A percentile compares a stretch with the other conserved stretches of the same genome.
Conservation (phyloP, 64 coral and sea anemone species). For the Montipora cactus region DNA sequence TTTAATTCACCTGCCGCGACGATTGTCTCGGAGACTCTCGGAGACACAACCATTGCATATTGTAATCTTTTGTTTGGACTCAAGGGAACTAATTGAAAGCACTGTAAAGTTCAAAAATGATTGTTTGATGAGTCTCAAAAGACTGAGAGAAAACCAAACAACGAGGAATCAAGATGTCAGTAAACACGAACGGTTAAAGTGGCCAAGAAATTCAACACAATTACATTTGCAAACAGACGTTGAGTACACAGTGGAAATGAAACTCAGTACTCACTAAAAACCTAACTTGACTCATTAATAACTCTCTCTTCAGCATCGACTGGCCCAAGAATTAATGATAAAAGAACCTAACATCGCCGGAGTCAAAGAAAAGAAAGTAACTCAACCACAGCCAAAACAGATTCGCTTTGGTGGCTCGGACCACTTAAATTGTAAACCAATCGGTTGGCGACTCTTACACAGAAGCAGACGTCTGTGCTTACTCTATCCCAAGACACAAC, state of each 20-base stretch:
- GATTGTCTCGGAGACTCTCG: not conserved
- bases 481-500: not conserved
- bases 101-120: not conserved
- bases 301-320: not conserved
- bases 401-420: conserved; percentile 4
- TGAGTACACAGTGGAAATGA: not conserved
- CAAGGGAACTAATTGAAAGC: conserved; percentile 5
- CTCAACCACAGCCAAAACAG: not conserved
- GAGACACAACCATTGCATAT: not conserved
- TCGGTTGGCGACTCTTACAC: not conserved
- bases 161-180: not conserved
- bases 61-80: not conserved
- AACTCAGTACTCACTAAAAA: not conserved
- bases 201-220: not conserved
- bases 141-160: not conserved
- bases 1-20: not conserved
- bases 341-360: not conserved
- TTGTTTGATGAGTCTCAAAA: not conserved
- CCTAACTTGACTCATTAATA: not conserved
- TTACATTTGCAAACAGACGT: not conserved
- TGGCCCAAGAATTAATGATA: not conserved
- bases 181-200: not conserved
- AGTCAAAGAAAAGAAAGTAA: not conserved
- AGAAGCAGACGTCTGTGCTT: not conserved
- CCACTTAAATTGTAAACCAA: not conserved